These are phyloP conservation scores for Drosophila demipolita DNA, from an alignment of 2,888 invertebrate genomes.

Conservation along the genomic window DNA sequence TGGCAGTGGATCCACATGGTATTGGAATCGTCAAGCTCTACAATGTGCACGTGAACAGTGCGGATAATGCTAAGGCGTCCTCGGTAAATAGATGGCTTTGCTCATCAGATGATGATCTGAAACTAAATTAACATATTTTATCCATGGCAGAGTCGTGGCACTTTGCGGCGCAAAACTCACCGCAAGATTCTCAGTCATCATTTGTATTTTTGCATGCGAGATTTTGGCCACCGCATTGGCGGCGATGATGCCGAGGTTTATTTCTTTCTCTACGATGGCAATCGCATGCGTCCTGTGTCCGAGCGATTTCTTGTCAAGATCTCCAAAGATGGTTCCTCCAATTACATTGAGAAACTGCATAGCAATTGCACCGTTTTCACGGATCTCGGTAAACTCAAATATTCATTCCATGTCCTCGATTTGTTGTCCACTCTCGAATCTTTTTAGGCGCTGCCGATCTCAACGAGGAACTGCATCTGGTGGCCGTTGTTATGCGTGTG, in stretches of 20 bases:
- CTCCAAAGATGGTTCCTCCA: conserved; percentile 95
- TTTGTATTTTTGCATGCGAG: conserved; percentile 94
- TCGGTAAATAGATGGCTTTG: conserved; percentile 87
- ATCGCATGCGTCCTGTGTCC: conserved; percentile 91
- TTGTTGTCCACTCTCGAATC: background rate
- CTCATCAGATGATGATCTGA: background rate
- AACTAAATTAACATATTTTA: too few relatives aligned
- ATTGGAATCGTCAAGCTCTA: conserved; percentile 96
- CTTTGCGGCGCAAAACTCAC: conserved; percentile 82
- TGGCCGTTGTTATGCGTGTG: conserved; percentile 95
- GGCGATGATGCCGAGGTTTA: conserved; percentile 96
- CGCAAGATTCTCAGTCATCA: conserved; percentile 89
- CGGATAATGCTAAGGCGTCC: conserved; percentile 89
- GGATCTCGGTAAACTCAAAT: conserved; percentile 86
- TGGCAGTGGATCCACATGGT: conserved; percentile 95
- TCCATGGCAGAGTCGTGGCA: conserved; percentile 84
- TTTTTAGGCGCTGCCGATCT: conserved; percentile 91
- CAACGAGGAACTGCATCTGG: conserved; percentile 93
- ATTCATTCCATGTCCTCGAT: background rate
- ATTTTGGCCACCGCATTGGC: conserved; percentile 94
- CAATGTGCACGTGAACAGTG: conserved; percentile 91
- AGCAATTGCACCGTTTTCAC: conserved; percentile 96
- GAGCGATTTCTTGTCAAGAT: conserved; percentile 95
- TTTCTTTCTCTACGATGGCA: conserved; percentile 92
- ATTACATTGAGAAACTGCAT: conserved; percentile 94